Evolutionary conservation across 2,888 invertebrate species (phyloP).

Genomic region (Palloptera scutellata): DNA sequence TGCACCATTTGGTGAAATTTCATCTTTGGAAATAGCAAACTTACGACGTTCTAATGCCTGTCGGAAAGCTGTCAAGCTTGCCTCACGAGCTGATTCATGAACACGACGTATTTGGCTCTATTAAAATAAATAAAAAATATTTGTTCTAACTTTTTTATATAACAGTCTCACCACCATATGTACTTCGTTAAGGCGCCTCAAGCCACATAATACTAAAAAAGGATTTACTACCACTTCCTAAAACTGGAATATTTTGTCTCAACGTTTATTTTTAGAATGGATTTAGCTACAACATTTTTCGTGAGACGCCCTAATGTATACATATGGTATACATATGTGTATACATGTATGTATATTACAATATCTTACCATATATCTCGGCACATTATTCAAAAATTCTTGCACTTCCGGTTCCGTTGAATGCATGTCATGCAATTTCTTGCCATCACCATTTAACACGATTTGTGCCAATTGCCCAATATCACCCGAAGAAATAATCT

Average conservation of each 20-base stretch:
- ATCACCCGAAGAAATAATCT: constrained; percentile 77
- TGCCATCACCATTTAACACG: constrained; percentile 88
- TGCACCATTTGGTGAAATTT: constrained; percentile 81
- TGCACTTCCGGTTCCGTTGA: constrained; percentile 81
- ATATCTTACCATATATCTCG: constrained; percentile 80
- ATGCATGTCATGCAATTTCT: constrained; percentile 74
- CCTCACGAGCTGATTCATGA: constrained; percentile 84
- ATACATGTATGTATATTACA: not conserved
- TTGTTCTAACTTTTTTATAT: not conserved
- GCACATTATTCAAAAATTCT: constrained; percentile 86
- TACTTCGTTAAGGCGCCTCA: too few relatives aligned
- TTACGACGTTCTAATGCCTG: constrained; percentile 87
- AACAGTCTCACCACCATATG: too few relatives aligned
- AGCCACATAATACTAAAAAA: too few relatives aligned
- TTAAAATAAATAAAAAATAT: not conserved
- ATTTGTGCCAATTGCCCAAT: constrained; percentile 90
- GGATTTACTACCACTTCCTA: not conserved
- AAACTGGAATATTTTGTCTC: too few relatives aligned
- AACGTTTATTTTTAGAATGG: too few relatives aligned
- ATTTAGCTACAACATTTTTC: too few relatives aligned
- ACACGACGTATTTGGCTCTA: constrained; percentile 90
- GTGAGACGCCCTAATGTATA: too few relatives aligned
- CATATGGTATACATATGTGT: too few relatives aligned
- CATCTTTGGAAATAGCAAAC: constrained; percentile 88
- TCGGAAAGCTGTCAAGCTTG: constrained; percentile 84